Evolutionary conservation across 2,888 invertebrate species (phyloP), one percentile per base, ranked within the genome.

Genomic region (Tolmerus cingulatus): DNA sequence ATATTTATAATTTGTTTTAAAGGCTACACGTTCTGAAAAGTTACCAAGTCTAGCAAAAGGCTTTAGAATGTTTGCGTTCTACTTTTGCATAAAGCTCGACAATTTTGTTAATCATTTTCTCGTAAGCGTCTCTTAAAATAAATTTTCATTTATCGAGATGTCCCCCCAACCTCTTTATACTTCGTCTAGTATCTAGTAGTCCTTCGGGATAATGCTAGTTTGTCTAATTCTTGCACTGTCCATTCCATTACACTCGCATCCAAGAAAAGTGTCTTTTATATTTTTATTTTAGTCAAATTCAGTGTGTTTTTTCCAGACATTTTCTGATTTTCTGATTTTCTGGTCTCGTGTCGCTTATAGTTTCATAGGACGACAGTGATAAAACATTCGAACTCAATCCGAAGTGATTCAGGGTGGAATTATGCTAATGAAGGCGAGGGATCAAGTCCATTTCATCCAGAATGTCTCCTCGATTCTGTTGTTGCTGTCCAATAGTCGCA

Each of bases 351-450:
- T 27, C 23, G 66, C 27, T 23, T 66, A 66, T 66, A 55, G 66
- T 66, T 23, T 23, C 27, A 12, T 12, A 27, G 66, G 66, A 66
- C 66, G 76, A 76, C 76, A 51, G 81, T 43, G 81, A 81, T 55
- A 81, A 81, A 51, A 46, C 81, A 81, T 34, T 81, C 51, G 81
- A 81, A 81, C 51, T 81, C 51, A 27, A 27, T 81, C 51, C 51
- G 76, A 82, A 82, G 66, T 82, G 82, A 86, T 74, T 86, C 86
- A 86, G 74, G 86, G 86, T 43, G 76, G 86, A 86, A 74, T 86
- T 86, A 86, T 86, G 86, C 86, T 74, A 86, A 86, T 86, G 86
- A 51, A 85, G 85, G 40, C 85, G 23, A 85, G 74, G 74, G 30
- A 86, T 86, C 86, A 86, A 86, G 86, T 76, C 86, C 81, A 81